phyloP scores from a whole-genome alignment of 2,888 invertebrate genomes.

The Agriopis marginaria region DNA sequence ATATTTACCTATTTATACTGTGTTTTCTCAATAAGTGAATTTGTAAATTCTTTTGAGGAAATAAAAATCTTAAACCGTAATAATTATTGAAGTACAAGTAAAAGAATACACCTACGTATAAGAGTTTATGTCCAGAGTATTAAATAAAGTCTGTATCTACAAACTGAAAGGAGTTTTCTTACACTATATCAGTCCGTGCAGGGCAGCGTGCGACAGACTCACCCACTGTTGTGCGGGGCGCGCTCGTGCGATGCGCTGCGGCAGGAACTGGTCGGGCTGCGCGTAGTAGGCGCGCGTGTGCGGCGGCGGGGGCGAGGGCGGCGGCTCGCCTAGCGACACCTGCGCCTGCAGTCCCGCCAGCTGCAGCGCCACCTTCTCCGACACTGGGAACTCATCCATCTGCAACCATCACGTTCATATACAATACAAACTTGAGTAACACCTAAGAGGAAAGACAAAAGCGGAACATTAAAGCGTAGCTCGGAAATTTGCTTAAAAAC shows the following conservation, averaged over 20 bases:
- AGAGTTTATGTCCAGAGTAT: no score
- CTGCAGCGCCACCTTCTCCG: conserved; percentile 97
- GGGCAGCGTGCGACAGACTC: conserved; percentile 44
- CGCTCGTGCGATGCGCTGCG: conserved; percentile 92
- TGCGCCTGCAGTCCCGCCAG: conserved; percentile 97
- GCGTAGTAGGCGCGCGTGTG: conserved; percentile 94
- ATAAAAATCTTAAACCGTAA: no score
- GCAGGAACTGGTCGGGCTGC: conserved; percentile 96
- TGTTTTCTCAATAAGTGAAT: no score
- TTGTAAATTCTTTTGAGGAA: no score
- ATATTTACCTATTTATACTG: no score
- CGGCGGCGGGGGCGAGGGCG: conserved; percentile 89
- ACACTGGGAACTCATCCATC: conserved; percentile 98
- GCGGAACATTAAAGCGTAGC: no score
- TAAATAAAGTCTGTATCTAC: no score
- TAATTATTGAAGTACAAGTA: no score
- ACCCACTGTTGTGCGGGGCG: conserved; percentile 95
- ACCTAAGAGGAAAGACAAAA: background rate
- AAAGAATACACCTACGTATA: no score
- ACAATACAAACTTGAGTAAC: background rate
- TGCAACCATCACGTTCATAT: conserved; percentile 56
- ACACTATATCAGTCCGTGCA: no score
- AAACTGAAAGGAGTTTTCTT: no score
- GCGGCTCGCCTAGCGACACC: conserved; percentile 95
- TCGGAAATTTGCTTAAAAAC: no score